Base-by-base conservation (phyloP, 2,113 vertebrate species). In the Pogonocichla stellata region DNA sequence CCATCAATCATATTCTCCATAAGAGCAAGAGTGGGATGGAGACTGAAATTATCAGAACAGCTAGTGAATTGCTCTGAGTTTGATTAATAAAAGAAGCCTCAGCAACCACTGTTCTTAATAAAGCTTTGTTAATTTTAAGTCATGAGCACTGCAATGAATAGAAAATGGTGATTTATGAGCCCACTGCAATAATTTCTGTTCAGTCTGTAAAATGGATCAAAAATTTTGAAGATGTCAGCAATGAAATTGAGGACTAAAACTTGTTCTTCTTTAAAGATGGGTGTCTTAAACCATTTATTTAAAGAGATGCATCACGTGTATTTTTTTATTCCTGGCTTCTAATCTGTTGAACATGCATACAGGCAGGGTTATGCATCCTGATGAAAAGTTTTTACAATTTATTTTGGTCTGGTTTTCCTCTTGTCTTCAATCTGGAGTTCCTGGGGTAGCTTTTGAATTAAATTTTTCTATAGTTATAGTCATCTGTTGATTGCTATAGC, bases 81-180 rank as follows among this genome's bases (percentile, higher is more conserved):
- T 97, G 93, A 95, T 92, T 90, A 90, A 78, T 97, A 88, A 83
- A 86, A 88, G 81, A 94, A 78, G 77, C 83, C 80, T 95, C 82
- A 78, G 72, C 75, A 77, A 62, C 72, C 77, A 75, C 51, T 93
- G 69, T 43, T 96, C 66, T 94, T 96, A 92, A 84, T 90, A 82
- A 80, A 74, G 14, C 78, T 96, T 92, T 97, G 71, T 93, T 97
- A 86, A 93, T 97, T 98, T 97, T 70, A 91, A 93, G 84, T 78
- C 88, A 26, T 24, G 90, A 82, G 87, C 67, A 33, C 29, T 90
- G 31, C 72, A 67, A 6, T 92, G 79, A 94, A 74, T 72, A 62
- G 82, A 24, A 93, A 92, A 80, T 69, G 23, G 79, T 92, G 85
- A 96, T 96, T 95, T 92, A 92, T 92, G 74, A 86, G 56, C 22